These are phyloP conservation scores for Reticulitermes lucifugus DNA, from an alignment of 2,888 invertebrate species.

Conservation along the genomic window DNA sequence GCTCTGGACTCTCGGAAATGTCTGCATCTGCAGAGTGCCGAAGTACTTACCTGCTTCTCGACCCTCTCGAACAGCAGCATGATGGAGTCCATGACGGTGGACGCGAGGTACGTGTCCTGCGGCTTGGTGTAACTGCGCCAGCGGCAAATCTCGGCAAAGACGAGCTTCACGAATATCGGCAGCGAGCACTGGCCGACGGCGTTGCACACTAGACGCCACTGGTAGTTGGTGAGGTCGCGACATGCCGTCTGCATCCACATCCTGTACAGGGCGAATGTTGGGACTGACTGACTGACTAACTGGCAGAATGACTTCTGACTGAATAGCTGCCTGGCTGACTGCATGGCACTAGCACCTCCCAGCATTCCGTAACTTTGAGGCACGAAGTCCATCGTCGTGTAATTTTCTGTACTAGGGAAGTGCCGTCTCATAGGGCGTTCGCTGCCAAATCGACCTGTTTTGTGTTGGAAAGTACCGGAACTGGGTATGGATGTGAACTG, in stretches of 20 bases:
- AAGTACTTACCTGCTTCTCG: slow-evolving; percentile 80
- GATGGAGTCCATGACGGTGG: slow-evolving; percentile 96
- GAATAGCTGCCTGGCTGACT: neutral
- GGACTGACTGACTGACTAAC: too few relatives aligned
- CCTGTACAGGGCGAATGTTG: slow-evolving; percentile 62
- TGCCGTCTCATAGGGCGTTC: too few relatives aligned
- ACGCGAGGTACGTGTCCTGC: slow-evolving; percentile 91
- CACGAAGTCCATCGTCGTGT: too few relatives aligned
- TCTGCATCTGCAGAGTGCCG: too few relatives aligned
- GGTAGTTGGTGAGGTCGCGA: slow-evolving; percentile 90
- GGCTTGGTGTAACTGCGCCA: slow-evolving; percentile 98
- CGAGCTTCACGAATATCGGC: slow-evolving; percentile 96
- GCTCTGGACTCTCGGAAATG: too few relatives aligned
- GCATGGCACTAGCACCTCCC: too few relatives aligned
- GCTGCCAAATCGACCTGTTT: too few relatives aligned
- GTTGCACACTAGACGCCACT: slow-evolving; percentile 94
- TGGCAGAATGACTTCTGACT: neutral
- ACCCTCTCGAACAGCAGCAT: slow-evolving; percentile 97
- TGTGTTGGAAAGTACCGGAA: too few relatives aligned
- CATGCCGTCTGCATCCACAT: slow-evolving; percentile 94
- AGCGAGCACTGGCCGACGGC: slow-evolving; percentile 93
- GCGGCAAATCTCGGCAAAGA: slow-evolving; percentile 96
- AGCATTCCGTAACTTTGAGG: neutral
- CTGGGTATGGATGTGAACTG: too few relatives aligned
- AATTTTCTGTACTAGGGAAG: too few relatives aligned